Evolutionary conservation across 2,797 vertebrate species (phyloP), one percentile per base, ranked within the genome.

Genomic region (Emys orbicularis): DNA sequence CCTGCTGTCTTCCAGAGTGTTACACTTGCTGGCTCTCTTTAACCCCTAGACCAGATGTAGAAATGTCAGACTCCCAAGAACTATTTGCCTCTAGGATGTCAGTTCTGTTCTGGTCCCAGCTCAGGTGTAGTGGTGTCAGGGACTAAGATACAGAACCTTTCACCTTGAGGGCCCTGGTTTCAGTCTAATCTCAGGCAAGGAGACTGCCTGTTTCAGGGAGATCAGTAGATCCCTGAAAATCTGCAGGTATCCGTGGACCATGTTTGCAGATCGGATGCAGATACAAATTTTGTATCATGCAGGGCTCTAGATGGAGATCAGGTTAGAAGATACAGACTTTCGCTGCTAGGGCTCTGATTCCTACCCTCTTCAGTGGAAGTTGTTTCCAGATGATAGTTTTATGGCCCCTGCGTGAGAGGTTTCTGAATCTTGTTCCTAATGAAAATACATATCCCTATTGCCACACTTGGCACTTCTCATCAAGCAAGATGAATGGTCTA

Each of bases 401-500:
- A 21, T 13, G 77, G 8, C 52, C 49, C 27, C 80, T 25, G 19
- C n/a, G 27, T 41, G 50, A 25, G 1, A 47, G 57, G 72, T 44
- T 74, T 44, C 37, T 44, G 23, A 74, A 27, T 41, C 41, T 44
- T 25, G 37, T 41, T 65, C 37, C 50, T 54, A 31, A 16, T 3
- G 2, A 15, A 53, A 84, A 59, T 56, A 83, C 57, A 9, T 87
- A 79, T 82, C 72, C 16, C 49, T 2, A 0, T 11, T 53, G 84
- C 83, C 0, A 0, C 0, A 1, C 12, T 83, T 90, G 52, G 68
- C 56, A 3, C 6, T n/a, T 65, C 34, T 65, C 34, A 65, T 65
- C 34, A n/a, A 65, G 61, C 61, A 65, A 19, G 59, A 61, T 34
- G 13, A 61, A 16, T 61, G 59, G 16, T 31, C 59, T 34, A 65